Percentiles rank a stretch among this genome's conserved stretches.
These are phyloP conservation scores for Callinectes sapidus DNA, from an alignment of 2,888 invertebrate genomes.

Conservation along the genomic window DNA sequence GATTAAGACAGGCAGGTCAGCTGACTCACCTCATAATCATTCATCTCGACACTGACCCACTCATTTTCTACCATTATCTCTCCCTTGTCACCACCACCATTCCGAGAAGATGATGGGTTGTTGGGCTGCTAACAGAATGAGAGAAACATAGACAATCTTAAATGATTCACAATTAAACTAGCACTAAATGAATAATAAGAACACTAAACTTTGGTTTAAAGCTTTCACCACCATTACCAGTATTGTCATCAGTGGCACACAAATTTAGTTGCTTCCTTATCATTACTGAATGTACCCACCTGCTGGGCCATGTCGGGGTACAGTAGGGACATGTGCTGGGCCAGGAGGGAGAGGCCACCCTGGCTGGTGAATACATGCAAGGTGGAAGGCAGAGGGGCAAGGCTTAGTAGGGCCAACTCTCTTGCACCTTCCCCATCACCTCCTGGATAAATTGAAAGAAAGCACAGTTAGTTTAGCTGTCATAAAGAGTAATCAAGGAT, in stretches of 20 bases:
- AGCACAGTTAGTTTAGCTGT: background rate
- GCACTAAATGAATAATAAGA: background rate
- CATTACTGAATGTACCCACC: constrained; percentile 15
- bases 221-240: background rate
- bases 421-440: constrained; percentile 52
- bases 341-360: constrained; percentile 91
- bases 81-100: constrained; percentile 66
- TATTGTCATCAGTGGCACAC: background rate
- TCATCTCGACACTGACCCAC: constrained; percentile 68
- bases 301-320: constrained; percentile 82
- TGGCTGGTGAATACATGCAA: constrained; percentile 91
- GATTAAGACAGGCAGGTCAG: background rate
- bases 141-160: background rate
- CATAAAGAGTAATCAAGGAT: background rate
- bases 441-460: background rate
- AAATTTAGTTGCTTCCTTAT: too few relatives aligned
- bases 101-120: constrained; percentile 57
- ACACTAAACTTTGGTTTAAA: background rate
- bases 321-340: constrained; percentile 90
- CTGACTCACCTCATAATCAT: constrained; percentile 65
- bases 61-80: constrained; percentile 68
- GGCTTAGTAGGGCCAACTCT: constrained; percentile 73
- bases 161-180: background rate
- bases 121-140: constrained; percentile 47
- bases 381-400: constrained; percentile 78